A percentile compares a stretch with the other conserved stretches of the same genome.
phyloP scores from a whole-genome alignment of 2,888 invertebrate genomes.

The Dasypogon diadema region DNA sequence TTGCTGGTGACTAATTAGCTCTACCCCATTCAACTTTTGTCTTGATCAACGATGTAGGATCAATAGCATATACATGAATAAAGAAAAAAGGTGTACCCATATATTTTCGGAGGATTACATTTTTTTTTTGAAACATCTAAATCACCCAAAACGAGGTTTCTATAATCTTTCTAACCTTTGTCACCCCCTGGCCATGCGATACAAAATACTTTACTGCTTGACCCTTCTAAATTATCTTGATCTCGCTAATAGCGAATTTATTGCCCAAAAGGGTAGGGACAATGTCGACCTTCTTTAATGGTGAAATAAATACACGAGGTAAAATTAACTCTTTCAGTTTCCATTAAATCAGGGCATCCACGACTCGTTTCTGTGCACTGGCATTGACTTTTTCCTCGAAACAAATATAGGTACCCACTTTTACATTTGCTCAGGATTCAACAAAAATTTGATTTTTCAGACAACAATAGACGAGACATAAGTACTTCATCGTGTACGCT shows the following conservation, averaged over 20 bases:
- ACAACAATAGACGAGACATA: background rate
- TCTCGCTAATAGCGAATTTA: constrained; percentile 64
- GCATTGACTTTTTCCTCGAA: too few species aligned
- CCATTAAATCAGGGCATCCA: background rate
- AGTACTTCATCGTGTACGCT: background rate
- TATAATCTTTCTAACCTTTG: constrained; percentile 8
- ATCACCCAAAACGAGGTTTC: background rate
- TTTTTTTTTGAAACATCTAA: background rate
- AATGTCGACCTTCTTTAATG: constrained; percentile 34
- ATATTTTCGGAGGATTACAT: background rate
- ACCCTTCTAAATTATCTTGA: constrained; percentile 61
- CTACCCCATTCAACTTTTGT: too few species aligned
- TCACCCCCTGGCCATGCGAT: constrained; percentile 26
- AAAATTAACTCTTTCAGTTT: background rate
- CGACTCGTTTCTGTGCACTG: background rate
- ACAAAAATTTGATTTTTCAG: constrained; percentile 11
- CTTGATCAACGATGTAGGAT: too few species aligned
- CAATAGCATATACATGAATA: too few species aligned
- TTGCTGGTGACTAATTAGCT: too few species aligned
- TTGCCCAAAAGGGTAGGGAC: constrained; percentile 54
- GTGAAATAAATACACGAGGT: background rate
- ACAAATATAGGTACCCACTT: too few species aligned
- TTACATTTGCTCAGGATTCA: background rate
- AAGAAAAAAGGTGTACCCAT: too few species aligned
- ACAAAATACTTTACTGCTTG: constrained; percentile 17